phyloP scores from a whole-genome alignment of 1,140 invertebrate genomes.

The Cyclina sinensis region DNA sequence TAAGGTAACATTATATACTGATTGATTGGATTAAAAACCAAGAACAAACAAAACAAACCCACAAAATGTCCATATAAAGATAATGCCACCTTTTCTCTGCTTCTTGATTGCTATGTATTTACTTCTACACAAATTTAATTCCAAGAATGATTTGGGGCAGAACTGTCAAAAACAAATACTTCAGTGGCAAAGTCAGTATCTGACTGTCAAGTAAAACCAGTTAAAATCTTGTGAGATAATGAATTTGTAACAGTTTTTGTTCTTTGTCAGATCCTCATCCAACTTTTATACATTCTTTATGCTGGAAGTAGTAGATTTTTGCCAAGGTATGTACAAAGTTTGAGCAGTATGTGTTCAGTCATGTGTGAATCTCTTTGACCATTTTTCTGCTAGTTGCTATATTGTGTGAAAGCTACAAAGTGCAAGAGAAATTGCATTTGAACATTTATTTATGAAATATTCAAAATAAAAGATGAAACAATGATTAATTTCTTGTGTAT shows the following conservation, averaged over 20 bases:
- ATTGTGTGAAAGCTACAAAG: conserved; percentile 17
- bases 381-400: neutral
- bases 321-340: neutral
- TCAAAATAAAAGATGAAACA: conserved; percentile 47
- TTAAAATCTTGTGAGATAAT: too few relatives aligned
- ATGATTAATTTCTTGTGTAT: neutral
- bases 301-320: neutral
- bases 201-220: too few relatives aligned
- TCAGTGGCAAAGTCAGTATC: too few relatives aligned
- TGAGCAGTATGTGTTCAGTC: conserved; percentile 7
- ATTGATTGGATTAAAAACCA: too few relatives aligned
- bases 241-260: neutral
- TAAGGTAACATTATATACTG: too few relatives aligned
- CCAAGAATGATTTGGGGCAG: too few relatives aligned
- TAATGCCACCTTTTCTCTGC: too few relatives aligned
- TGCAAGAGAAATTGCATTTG: conserved; percentile 35
- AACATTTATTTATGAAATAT: conserved; percentile 53
- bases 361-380: conserved; percentile 7
- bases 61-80: too few relatives aligned
- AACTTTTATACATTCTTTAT: conserved; percentile 5
- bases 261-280: neutral
- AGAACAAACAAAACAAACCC: too few relatives aligned
- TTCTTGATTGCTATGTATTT: too few relatives aligned
- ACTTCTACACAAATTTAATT: too few relatives aligned
- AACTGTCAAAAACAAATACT: too few relatives aligned